Percentiles rank a stretch among this genome's conserved stretches.
Evolutionary conservation across 2,113 vertebrate species (phyloP).

Genomic region (Myanophis thanlyinensis): DNA sequence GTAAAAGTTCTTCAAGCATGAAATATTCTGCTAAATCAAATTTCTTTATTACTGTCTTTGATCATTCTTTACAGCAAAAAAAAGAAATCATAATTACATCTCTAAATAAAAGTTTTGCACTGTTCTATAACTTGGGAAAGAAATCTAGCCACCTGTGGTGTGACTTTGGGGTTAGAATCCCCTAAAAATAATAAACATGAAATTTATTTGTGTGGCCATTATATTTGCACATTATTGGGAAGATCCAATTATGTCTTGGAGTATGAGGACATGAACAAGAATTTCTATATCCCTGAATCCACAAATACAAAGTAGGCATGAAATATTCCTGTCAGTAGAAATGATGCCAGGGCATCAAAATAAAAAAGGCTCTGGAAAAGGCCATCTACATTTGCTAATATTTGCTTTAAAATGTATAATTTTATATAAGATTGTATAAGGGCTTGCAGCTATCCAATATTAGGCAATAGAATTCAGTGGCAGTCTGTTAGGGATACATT

Average conservation of each 20-base stretch:
- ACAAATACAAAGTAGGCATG: background rate
- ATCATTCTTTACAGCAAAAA: background rate
- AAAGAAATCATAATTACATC: background rate
- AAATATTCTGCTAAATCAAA: background rate
- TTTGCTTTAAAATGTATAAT: no score
- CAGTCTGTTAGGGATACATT: background rate
- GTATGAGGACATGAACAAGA: background rate
- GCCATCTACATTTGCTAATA: background rate
- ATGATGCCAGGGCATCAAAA: background rate
- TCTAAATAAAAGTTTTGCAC: background rate
- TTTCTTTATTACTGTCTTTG: background rate
- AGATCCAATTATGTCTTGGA: background rate
- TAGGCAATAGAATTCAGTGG: background rate
- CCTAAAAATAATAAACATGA: background rate
- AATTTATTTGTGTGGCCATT: background rate
- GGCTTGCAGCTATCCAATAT: background rate
- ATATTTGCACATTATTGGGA: background rate
- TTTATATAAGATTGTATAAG: no score
- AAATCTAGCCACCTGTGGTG: background rate
- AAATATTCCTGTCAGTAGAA: background rate
- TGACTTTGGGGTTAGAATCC: background rate
- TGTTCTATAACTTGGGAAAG: background rate
- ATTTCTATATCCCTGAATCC: background rate
- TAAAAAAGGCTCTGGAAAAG: background rate
- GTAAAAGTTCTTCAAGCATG: background rate